Evolutionary conservation across 2,113 vertebrate species (phyloP).

Genomic region (Hippoglossus stenolepis): DNA sequence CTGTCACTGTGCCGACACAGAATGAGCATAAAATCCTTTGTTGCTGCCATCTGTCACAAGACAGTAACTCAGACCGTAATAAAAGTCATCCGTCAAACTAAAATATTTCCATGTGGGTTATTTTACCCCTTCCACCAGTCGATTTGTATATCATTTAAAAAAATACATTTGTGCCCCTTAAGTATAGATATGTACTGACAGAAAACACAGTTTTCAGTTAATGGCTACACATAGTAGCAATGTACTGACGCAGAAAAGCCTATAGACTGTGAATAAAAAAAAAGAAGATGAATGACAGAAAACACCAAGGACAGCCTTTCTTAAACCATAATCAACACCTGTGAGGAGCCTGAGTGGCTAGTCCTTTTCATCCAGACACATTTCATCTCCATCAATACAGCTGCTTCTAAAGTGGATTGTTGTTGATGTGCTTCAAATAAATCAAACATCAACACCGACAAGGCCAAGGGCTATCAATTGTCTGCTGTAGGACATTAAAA

Average conservation of each 20-base stretch:
- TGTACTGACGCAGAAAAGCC: conserved; percentile 4
- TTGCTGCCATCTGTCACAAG: conserved; percentile 12
- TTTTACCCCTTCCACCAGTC: conserved; percentile 14
- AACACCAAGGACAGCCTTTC: conserved; percentile 13
- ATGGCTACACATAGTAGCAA: background rate
- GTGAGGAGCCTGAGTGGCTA: background rate
- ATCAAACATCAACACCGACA: conserved; percentile 29
- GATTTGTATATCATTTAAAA: background rate
- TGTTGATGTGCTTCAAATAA: conserved; percentile 35
- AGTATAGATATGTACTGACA: conserved; percentile 1
- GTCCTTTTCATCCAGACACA: background rate
- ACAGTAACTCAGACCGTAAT: conserved; percentile 12
- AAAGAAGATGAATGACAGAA: background rate
- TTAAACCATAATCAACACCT: conserved; percentile 9
- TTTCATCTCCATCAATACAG: conserved; percentile 27
- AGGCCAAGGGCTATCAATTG: conserved; percentile 6
- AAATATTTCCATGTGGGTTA: conserved; percentile 23
- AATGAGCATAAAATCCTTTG: conserved; percentile 8
- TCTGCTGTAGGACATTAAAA: conserved; percentile 9
- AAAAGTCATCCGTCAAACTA: conserved; percentile 20
- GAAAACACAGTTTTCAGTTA: conserved; percentile 21
- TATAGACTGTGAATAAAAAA: background rate
- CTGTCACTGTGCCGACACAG: background rate
- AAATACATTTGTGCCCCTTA: background rate
- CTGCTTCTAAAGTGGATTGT: conserved; percentile 8